Evolutionary conservation across 1,140 invertebrate genomes (phyloP).

Genomic region (Asbolus verrucosus): DNA sequence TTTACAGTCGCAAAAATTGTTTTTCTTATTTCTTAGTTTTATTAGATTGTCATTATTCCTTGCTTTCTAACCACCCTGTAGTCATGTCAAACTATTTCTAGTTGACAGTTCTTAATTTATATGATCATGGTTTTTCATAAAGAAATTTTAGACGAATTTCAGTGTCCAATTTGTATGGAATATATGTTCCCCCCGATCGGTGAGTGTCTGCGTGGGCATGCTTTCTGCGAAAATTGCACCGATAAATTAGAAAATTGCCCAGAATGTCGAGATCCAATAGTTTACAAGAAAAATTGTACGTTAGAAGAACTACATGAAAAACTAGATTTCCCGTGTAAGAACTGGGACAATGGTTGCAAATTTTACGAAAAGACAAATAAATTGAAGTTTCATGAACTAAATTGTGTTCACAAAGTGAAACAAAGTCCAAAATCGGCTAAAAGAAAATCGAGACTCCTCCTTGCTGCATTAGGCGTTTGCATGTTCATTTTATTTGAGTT

Average conservation of each 20-base stretch:
- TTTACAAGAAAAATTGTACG: background rate
- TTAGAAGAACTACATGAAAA: constrained; percentile 2
- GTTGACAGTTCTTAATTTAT: no score
- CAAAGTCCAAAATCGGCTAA: background rate
- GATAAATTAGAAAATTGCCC: background rate
- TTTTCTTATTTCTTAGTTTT: no score
- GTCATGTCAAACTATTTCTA: no score
- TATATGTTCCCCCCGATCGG: constrained; percentile 18
- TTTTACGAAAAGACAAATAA: background rate
- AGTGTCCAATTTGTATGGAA: constrained; percentile 21
- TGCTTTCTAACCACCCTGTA: no score
- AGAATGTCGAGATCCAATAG: background rate
- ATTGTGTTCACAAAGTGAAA: background rate
- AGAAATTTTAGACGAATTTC: constrained; percentile 15
- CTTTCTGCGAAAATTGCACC: constrained; percentile 8
- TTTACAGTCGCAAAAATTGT: no score
- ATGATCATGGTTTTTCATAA: constrained; percentile 14
- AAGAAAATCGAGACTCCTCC: background rate
- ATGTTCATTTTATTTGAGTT: constrained; percentile 7
- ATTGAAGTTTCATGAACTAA: background rate
- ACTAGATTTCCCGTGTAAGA: constrained; percentile 2
- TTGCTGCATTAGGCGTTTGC: background rate
- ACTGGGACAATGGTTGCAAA: background rate
- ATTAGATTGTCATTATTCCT: no score
- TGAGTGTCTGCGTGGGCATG: constrained; percentile 9